These are phyloP conservation scores for Neomonachus schauinslandi DNA, from an alignment of 2,113 vertebrate species.

Conservation along the genomic window DNA sequence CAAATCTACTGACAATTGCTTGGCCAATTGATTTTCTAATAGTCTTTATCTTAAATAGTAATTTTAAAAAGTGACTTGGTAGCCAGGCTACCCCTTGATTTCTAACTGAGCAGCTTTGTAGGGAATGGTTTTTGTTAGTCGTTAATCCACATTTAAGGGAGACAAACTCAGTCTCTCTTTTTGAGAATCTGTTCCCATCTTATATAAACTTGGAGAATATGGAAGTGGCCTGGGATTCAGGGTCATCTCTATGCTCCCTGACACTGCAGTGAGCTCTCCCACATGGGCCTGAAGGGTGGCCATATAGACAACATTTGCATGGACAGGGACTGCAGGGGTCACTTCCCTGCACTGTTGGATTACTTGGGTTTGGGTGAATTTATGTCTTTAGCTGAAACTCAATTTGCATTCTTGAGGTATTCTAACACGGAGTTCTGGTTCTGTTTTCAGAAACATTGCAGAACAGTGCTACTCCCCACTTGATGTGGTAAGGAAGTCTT, in stretches of 20 bases:
- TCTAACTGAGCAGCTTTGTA: background rate
- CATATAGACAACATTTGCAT: background rate
- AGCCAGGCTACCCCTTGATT: background rate
- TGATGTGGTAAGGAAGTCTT: background rate
- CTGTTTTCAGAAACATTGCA: background rate
- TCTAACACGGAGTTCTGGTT: background rate
- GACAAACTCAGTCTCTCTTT: background rate
- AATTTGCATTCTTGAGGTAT: background rate
- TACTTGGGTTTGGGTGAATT: background rate
- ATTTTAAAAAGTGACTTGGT: background rate
- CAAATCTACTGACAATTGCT: background rate
- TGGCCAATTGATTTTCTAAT: background rate
- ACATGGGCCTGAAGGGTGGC: no score
- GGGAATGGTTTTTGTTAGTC: background rate
- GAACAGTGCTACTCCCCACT: background rate
- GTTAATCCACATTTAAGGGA: background rate
- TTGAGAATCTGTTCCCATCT: background rate
- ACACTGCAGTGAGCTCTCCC: background rate
- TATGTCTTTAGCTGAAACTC: background rate
- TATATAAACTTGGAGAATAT: background rate
- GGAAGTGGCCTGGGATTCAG: no score
- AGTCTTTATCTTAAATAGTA: background rate
- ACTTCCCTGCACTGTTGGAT: background rate
- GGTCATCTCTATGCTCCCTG: background rate
- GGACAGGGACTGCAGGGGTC: fast-evolving